phyloP scores from a whole-genome alignment of 1,140 invertebrate species.

The Hyles euphorbiae region DNA sequence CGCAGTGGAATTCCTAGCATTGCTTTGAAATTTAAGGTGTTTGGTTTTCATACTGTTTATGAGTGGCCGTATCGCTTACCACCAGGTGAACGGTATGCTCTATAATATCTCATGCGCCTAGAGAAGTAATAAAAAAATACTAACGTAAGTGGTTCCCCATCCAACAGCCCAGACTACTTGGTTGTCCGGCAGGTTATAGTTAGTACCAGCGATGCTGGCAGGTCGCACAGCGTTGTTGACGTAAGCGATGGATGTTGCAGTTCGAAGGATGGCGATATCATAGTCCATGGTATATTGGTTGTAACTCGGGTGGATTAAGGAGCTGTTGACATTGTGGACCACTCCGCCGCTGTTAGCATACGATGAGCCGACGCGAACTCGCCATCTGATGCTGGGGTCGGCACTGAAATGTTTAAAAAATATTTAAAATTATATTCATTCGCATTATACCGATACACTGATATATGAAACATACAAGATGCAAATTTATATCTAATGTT shows the following conservation, averaged over 20 bases:
- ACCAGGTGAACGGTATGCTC: too few species aligned
- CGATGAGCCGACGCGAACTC: constrained; percentile 34
- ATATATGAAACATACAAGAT: too few species aligned
- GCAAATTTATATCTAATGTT: too few species aligned
- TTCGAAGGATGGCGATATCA: constrained; percentile 80
- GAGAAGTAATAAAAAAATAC: constrained; percentile 5
- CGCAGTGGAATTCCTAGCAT: too few species aligned
- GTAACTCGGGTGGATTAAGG: constrained; percentile 73
- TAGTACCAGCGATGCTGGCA: constrained; percentile 33
- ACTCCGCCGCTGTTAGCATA: constrained; percentile 36
- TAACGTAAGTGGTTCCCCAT: constrained; percentile 43
- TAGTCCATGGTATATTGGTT: constrained; percentile 75
- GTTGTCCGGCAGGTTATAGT: constrained; percentile 38
- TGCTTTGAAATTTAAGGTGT: too few species aligned
- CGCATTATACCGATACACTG: too few species aligned
- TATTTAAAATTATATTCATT: too few species aligned
- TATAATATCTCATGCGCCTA: too few species aligned
- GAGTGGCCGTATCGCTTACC: too few species aligned
- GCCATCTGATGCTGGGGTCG: constrained; percentile 14
- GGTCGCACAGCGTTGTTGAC: constrained; percentile 20
- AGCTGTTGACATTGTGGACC: constrained; percentile 31
- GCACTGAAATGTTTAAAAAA: too few species aligned
- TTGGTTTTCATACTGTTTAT: too few species aligned
- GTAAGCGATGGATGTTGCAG: constrained; percentile 69
- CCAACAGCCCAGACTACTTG: constrained; percentile 35